phyloP scores from a whole-genome alignment of 2,888 invertebrate genomes.

The Amiota communis region DNA sequence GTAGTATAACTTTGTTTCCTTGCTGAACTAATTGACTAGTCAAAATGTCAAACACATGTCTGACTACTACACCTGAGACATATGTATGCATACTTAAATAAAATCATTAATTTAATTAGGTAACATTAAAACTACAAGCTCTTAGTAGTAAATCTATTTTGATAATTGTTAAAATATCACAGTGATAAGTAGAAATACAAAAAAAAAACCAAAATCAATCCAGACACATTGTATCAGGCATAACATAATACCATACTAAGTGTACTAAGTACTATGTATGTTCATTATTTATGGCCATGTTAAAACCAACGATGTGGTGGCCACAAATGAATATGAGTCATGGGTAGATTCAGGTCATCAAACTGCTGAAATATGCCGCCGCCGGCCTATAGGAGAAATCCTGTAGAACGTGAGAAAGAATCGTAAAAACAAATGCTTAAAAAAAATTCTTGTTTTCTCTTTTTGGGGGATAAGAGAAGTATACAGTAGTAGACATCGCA shows the following conservation, averaged over 20 bases:
- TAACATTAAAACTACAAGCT: no score
- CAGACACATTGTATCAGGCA: no score
- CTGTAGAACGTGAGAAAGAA: slow-evolving; percentile 7
- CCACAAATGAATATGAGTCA: slow-evolving; percentile 19
- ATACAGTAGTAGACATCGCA: no score
- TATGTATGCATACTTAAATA: no score
- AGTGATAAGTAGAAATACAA: background rate
- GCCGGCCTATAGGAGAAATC: background rate
- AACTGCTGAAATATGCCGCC: background rate
- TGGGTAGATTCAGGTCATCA: background rate
- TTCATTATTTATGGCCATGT: background rate
- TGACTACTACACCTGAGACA: no score
- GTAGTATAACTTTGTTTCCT: no score
- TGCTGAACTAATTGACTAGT: no score
- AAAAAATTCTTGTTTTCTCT: background rate
- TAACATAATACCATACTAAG: no score
- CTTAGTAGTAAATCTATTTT: no score
- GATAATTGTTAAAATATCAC: background rate
- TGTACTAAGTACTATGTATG: no score
- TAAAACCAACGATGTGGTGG: background rate
- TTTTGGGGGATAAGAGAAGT: no score
- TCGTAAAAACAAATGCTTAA: background rate
- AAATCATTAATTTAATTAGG: background rate
- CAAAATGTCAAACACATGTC: no score
- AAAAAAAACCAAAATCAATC: background rate